A percentile compares a stretch with the other conserved stretches of the same genome.
Conservation (phyloP, 2,113 vertebrate genomes). For the Aramus guarauna region DNA sequence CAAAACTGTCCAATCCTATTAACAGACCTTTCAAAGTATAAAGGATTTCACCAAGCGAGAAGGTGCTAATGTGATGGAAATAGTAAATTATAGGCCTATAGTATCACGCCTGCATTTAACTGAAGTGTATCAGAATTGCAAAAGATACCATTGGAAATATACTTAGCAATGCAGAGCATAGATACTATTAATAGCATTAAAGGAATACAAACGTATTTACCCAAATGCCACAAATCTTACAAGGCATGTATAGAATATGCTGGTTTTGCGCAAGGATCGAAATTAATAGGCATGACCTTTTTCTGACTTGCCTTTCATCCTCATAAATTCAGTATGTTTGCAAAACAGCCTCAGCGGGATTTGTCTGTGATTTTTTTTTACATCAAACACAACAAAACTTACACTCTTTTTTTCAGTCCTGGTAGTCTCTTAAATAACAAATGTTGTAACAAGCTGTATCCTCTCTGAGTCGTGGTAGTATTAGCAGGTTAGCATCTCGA, state of each 20-base stretch:
- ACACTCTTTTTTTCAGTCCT: neutral
- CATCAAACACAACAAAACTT: slow-evolving; percentile 26
- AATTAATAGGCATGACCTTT: slow-evolving; percentile 72
- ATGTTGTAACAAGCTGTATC: neutral
- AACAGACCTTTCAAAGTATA: neutral
- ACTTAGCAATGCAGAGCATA: neutral
- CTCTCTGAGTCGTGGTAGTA: neutral
- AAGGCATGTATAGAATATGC: slow-evolving; percentile 3
- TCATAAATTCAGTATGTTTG: slow-evolving; percentile 58
- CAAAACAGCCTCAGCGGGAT: neutral
- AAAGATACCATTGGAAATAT: neutral
- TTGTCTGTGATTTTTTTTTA: slow-evolving; percentile 16
- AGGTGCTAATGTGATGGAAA: neutral
- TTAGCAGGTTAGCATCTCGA: neutral
- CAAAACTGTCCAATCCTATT: neutral
- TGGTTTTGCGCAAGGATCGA: slow-evolving; percentile 60
- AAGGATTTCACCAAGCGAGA: neutral
- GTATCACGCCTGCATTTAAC: neutral
- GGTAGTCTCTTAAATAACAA: slow-evolving; percentile 58
- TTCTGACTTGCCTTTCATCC: slow-evolving; percentile 33
- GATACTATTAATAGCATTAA: slow-evolving; percentile 13
- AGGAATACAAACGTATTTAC: slow-evolving; percentile 57
- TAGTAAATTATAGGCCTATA: neutral
- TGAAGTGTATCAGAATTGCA: neutral
- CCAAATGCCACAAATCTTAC: slow-evolving; percentile 31